phyloP scores from a whole-genome alignment of 2,888 invertebrate species.

The Apoda limacodes region DNA sequence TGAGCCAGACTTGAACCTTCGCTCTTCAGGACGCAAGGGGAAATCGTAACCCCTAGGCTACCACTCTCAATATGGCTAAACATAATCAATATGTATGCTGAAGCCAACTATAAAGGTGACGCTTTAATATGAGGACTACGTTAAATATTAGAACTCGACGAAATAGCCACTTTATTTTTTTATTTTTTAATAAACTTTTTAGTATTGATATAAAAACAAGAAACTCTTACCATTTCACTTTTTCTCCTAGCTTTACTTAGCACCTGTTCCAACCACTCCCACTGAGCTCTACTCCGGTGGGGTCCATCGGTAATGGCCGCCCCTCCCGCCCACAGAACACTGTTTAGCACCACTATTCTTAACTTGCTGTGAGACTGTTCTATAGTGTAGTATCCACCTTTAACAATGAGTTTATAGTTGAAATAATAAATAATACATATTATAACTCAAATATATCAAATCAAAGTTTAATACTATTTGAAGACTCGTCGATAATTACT shows the following conservation, averaged over 20 bases:
- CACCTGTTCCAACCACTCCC: slow-evolving; percentile 85
- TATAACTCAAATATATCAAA: no score
- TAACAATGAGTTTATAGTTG: no score
- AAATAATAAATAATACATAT: no score
- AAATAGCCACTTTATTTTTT: no score
- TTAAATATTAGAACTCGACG: neutral
- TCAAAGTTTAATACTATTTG: no score
- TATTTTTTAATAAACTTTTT: no score
- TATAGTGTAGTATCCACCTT: slow-evolving; percentile 94
- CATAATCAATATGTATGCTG: no score
- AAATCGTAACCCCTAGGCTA: no score
- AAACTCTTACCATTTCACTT: slow-evolving; percentile 82
- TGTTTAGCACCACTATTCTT: slow-evolving; percentile 88
- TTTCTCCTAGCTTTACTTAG: slow-evolving; percentile 79
- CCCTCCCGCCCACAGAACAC: slow-evolving; percentile 80
- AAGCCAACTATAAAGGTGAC: slow-evolving; percentile 1
- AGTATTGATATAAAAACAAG: neutral
- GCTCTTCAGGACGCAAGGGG: no score
- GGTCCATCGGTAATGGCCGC: slow-evolving; percentile 51
- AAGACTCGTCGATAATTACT: no score
- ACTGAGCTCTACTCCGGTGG: slow-evolving; percentile 73
- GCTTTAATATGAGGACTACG: neutral
- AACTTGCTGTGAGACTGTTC: slow-evolving; percentile 85
- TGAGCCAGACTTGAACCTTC: no score
- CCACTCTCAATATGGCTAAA: no score